Evolutionary conservation across 2,113 vertebrate genomes (phyloP), one percentile per base, ranked within the genome.

Genomic region (Myotis yumanensis): DNA sequence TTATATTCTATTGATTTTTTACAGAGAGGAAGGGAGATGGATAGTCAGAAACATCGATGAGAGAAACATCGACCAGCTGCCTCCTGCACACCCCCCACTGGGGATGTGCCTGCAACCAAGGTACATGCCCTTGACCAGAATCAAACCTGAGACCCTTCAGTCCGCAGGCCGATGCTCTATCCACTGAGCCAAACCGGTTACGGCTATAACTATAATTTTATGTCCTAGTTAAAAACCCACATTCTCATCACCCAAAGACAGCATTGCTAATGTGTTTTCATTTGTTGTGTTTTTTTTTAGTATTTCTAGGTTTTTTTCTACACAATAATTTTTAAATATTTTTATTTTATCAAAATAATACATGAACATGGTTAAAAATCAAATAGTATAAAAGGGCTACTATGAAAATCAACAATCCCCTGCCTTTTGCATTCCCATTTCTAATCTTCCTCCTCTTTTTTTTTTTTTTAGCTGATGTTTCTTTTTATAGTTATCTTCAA

Each of bases 341-440:
- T 93, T 87, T 71, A 71, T 93, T 79, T 59, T 59, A 87, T 71
- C 68, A 48, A 48, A 62, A 18, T 90, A 71, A 81, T 54, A 62
- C 35, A 69, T 40, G 37, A 83, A 48, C 57, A 40, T 51, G 48
- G 48, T 48, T 48, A 40, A 84, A 46, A 59, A 48, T 48, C 73
- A 85, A 69, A 71, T 69, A 94, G 40, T 40, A 28, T 52, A 51
- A 85, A 90, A 69, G 11, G 51, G 32, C 37, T 85, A 30, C 37
- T 66, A 77, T n/a, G 80, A 48, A 90, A 90, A 77, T 48, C 9
- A 37, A 81, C 52, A 57, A 23, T 62, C 2, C 71, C 28, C 51
- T 57, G 37, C 30, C 40, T 18, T 81, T 20, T 85, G 28, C 28
- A 48, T 77, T 76, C 37, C 30, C 25, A 77, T 85, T 89, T 90